phyloP scores from a whole-genome alignment of 2,113 vertebrate species.

The Mormoops blainvillei region DNA sequence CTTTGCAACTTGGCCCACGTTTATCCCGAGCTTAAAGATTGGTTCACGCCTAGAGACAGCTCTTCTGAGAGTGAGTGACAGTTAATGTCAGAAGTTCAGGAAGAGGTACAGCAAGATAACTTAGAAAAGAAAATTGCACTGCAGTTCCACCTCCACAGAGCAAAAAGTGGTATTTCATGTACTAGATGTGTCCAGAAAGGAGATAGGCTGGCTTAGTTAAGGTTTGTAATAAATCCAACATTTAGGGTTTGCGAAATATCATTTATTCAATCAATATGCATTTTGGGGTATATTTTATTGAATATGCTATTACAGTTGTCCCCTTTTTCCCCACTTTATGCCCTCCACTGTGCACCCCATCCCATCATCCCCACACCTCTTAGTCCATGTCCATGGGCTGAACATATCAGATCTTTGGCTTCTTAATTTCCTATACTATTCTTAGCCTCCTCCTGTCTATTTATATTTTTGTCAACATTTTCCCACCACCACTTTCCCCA shows the following conservation, averaged over 20 bases:
- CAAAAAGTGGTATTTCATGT: not conserved
- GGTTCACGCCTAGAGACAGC: not conserved
- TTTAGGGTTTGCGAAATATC: not conserved
- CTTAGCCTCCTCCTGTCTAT: too few species aligned
- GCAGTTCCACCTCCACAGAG: not conserved
- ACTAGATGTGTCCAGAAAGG: not conserved
- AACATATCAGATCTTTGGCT: too few species aligned
- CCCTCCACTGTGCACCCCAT: too few species aligned
- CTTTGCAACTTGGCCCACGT: not conserved
- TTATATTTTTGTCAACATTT: too few species aligned
- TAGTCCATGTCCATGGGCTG: too few species aligned
- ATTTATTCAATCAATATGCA: not conserved
- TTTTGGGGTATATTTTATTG: too few species aligned
- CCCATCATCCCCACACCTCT: too few species aligned
- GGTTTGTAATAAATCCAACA: not conserved
- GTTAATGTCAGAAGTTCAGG: conserved; percentile 26
- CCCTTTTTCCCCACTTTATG: too few species aligned
- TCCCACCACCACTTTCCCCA: too few species aligned
- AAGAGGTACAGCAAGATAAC: not conserved
- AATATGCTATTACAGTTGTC: too few species aligned
- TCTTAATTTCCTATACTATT: too few species aligned
- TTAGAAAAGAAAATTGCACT: not conserved
- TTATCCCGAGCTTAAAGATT: conserved; percentile 2
- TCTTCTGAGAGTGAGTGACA: conserved; percentile 30
- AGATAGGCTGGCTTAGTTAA: not conserved